Evolutionary conservation across 2,888 invertebrate genomes (phyloP).

Genomic region (Doris montereyensis): DNA sequence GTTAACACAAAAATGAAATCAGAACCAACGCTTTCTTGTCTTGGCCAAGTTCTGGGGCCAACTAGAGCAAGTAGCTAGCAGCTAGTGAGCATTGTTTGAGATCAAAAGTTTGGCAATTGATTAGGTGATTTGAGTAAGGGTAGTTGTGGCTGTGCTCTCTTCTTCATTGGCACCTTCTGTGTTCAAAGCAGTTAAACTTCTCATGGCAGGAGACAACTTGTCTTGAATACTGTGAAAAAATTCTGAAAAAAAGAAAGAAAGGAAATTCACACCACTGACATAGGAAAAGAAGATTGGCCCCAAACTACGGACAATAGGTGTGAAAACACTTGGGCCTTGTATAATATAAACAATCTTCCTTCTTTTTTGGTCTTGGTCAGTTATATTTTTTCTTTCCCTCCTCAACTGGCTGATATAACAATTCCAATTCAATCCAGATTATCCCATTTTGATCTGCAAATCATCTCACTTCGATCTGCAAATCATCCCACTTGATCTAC

Average conservation of each 20-base stretch:
- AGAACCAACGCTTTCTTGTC: too few relatives aligned
- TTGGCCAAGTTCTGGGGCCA: too few relatives aligned
- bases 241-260: conserved; percentile 54
- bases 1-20: too few relatives aligned
- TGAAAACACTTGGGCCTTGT: not conserved
- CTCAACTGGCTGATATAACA: too few relatives aligned
- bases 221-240: conserved; percentile 65
- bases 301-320: not conserved
- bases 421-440: too few relatives aligned
- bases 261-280: not conserved
- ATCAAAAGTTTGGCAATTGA: too few relatives aligned
- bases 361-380: not conserved
- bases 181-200: conserved; percentile 51
- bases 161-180: conserved; percentile 55
- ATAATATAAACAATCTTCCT: not conserved
- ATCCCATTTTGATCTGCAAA: too few relatives aligned
- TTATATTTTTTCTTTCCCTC: not conserved
- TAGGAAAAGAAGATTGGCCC: not conserved
- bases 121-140: conserved; percentile 60
- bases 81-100: too few relatives aligned
- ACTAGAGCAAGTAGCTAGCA: too few relatives aligned
- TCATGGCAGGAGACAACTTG: conserved; percentile 63
- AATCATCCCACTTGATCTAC: too few relatives aligned
- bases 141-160: conserved; percentile 62
- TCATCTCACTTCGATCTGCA: too few relatives aligned